Evolutionary conservation across 2,797 vertebrate species (phyloP), one percentile per base, ranked within the genome.

Genomic region (Siniperca scherzeri): DNA sequence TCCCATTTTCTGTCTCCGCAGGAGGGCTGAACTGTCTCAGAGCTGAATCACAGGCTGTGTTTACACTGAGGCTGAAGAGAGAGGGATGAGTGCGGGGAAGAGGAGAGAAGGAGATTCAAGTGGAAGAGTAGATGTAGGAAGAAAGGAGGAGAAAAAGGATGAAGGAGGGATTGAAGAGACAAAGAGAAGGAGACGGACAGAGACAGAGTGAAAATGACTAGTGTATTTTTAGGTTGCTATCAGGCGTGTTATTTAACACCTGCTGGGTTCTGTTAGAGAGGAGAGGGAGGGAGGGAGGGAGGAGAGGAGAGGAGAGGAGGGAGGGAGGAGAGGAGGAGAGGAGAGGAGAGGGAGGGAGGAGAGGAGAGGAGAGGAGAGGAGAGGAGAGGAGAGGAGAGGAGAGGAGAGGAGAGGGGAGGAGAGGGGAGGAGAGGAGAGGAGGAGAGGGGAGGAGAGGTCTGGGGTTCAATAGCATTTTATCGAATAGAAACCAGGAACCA

Each of bases 1-100:
- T 73, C 64, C 74, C 77, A 86, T 90, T 80, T 89, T 87, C 61
- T 44, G 66, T n/a, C 84, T 44, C 91, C 68, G 82, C 72, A 3
- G 87, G 84, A 46, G 60, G 78, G 42, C 72, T n/a, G 78, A 70
- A 19, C 70, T 52, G 74, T 70, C 72, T 64, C 71, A 48, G 61
- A 57, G 64, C 60, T 71, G 82, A 77, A 82, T 69, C 69, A 48
- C 66, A 73, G 79, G 12, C 77, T 48, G 77, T 65, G 70, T 88
- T 88, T 90, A 67, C 67, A 38, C 76, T 2, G 19, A 80, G 70
- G 67, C 61, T 40, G 1, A 50, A 64, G 57, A 38, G 48, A 17
- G 62, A 46, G 8, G 40, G 50, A 27, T 7, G 81, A n/a, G 74
- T 0, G 70, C 44, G 36, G 17, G 56, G 38, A 11, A 16, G 22